Base-by-base conservation (phyloP, 2,113 vertebrate species). In the Acrocephalus kingi region DNA sequence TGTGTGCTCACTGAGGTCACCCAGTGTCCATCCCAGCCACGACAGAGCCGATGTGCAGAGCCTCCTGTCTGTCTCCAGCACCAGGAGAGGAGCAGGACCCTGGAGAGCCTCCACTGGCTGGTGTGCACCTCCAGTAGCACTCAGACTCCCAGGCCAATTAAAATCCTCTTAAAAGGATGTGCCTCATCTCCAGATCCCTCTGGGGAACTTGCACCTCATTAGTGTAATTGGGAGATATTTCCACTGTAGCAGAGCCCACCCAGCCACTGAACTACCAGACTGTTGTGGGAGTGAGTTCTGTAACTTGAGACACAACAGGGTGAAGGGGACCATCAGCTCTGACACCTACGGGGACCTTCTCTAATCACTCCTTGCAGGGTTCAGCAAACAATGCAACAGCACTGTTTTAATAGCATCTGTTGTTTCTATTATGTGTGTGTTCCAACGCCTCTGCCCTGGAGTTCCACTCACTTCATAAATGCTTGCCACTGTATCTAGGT, bases 141-240 rank as follows among this genome's bases (percentile, higher is more conserved):
- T 71, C 68, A 88, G 63, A 74, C 37, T 91, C 89, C 81, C 87
- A 72, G n/a, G 21, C 89, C 94, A 96, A 97, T 96, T 96, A 96
- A 96, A 97, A 93, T 68, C 81, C 28, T 82, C 37, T 92, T 92
- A 45, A 62, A 87, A 59, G 3, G 28, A 62, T 27, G 37, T 4
- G 17, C 66, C 25, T 82, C 62, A 72, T 83, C 77, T 76, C 61
- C 51, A 91, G 58, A 85, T 33, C 28, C 59, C 62, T 73, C 91
- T 46, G 59, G 91, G 89, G 86, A 90, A n/a, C 69, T 75, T 56
- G 64, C 41, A 58, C 27, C 78, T 97, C 89, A 89, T 97, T 97
- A 97, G 71, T 39, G 54, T 97, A 96, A 96, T 93, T 96, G 87
- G 87, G 55, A 93, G 77, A 69, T 39, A 31, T 79, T 85, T 87